Evolutionary conservation across 1,140 invertebrate genomes (phyloP).

Genomic region (Drosophila sp.): DNA sequence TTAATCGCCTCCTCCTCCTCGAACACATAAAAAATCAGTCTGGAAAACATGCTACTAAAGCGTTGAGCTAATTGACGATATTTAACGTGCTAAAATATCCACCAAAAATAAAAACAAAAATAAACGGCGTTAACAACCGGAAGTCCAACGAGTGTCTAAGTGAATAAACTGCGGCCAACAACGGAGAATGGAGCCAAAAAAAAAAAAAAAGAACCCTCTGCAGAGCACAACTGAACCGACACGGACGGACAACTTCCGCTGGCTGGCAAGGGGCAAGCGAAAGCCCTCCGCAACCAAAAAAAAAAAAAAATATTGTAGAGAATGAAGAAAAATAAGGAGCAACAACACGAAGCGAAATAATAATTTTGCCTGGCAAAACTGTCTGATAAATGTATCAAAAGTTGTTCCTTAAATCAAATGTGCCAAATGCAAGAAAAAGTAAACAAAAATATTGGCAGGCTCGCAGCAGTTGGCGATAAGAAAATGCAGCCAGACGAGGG

Average conservation of each 20-base stretch:
- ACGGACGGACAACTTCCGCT: slow-evolving; percentile 56
- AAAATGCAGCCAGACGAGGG: slow-evolving; percentile 24
- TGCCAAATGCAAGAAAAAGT: slow-evolving; percentile 67
- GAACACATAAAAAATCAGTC: not conserved
- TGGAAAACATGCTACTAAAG: slow-evolving; percentile 3
- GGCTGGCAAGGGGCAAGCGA: slow-evolving; percentile 18
- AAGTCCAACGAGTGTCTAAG: slow-evolving; percentile 70
- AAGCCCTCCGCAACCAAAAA: slow-evolving; percentile 31
- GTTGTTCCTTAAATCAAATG: slow-evolving; percentile 72
- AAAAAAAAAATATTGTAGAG: slow-evolving; percentile 27
- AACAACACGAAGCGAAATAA: slow-evolving; percentile 41
- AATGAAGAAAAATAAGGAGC: not conserved
- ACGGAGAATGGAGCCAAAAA: slow-evolving; percentile 25
- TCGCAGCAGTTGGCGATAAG: slow-evolving; percentile 53
- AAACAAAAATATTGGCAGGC: slow-evolving; percentile 76
- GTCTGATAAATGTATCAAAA: slow-evolving; percentile 74
- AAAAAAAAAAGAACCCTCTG: slow-evolving; percentile 13
- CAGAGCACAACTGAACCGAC: slow-evolving; percentile 23
- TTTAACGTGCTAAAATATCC: slow-evolving; percentile 49
- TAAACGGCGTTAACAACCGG: slow-evolving; percentile 51
- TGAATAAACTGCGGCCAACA: slow-evolving; percentile 76
- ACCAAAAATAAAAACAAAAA: slow-evolving; percentile 30
- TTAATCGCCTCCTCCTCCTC: not conserved
- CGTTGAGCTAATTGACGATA: slow-evolving; percentile 54
- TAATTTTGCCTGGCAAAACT: slow-evolving; percentile 51